phyloP scores from a whole-genome alignment of 53 echinoderm and acorn worm genomes.

The Hippasteria phrygiana region DNA sequence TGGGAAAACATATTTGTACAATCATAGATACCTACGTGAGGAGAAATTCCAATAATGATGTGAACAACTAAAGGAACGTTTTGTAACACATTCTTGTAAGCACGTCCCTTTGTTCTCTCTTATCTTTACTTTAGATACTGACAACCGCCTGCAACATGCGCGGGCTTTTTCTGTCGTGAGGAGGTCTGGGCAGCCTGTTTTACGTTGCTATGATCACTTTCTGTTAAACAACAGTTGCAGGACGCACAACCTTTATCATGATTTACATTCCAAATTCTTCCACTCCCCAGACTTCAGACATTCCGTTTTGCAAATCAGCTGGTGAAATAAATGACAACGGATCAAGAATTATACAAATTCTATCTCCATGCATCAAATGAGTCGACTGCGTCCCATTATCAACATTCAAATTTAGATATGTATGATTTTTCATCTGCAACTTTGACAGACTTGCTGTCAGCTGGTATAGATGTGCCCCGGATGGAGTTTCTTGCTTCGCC shows the following conservation, averaged over 20 bases:
- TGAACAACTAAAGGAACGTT: background rate
- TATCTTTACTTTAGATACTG: background rate
- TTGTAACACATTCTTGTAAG: background rate
- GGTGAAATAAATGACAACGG: background rate
- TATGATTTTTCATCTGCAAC: background rate
- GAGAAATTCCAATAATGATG: background rate
- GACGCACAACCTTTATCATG: background rate
- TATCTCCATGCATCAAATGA: background rate
- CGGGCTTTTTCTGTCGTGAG: background rate
- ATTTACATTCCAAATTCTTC: background rate
- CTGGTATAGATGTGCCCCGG: background rate
- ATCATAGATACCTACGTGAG: too few species aligned
- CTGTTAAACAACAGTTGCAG: background rate
- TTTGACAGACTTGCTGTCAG: background rate
- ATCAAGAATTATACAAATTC: background rate
- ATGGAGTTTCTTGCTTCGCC: background rate
- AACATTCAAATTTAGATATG: too few species aligned
- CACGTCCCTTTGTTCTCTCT: background rate
- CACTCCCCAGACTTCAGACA: background rate
- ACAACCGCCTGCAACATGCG: background rate
- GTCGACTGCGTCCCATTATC: too few species aligned
- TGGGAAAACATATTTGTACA: background rate
- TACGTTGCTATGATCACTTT: constrained; percentile 2
- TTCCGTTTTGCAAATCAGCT: background rate
- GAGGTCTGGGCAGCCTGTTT: constrained; percentile 29